Evolutionary conservation across 2,888 invertebrate species (phyloP).

Genomic region (Drosophila cognata): DNA sequence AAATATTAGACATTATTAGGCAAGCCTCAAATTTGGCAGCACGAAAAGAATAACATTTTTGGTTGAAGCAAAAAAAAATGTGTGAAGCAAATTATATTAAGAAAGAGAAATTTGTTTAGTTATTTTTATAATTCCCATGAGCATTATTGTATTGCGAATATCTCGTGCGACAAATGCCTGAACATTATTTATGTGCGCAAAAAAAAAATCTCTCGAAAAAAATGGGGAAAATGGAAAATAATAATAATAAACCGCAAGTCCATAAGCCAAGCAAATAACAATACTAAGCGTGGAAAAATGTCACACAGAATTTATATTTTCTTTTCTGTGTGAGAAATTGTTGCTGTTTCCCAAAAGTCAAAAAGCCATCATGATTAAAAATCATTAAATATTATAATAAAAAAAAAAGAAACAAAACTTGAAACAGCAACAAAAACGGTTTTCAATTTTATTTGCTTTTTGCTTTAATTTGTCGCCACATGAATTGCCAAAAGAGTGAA

Average conservation of each 20-base stretch:
- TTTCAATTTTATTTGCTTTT: constrained; percentile 45
- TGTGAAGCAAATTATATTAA: constrained; percentile 31
- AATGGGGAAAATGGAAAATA: constrained; percentile 7
- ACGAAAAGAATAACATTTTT: too few relatives aligned
- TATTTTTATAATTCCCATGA: constrained; percentile 61
- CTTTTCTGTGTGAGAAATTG: constrained; percentile 40
- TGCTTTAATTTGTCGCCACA: constrained; percentile 78
- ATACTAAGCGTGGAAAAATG: constrained; percentile 47
- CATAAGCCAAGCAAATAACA: constrained; percentile 17
- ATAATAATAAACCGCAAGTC: constrained; percentile 4
- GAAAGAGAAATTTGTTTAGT: constrained; percentile 43
- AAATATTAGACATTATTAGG: neutral
- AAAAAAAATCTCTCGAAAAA: constrained; percentile 16
- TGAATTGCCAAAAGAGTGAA: constrained; percentile 68
- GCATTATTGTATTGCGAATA: constrained; percentile 54
- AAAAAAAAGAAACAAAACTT: constrained; percentile 17
- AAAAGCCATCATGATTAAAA: constrained; percentile 48
- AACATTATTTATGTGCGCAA: constrained; percentile 64
- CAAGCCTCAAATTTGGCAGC: neutral
- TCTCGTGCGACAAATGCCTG: constrained; percentile 73
- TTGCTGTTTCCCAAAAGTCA: constrained; percentile 13
- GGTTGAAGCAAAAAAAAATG: constrained; percentile 1
- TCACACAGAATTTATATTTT: constrained; percentile 41
- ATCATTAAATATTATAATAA: constrained; percentile 43
- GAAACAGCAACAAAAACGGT: constrained; percentile 28